Conservation (phyloP, 2,797 vertebrate species). For the Phoxinus dragarum region DNA sequence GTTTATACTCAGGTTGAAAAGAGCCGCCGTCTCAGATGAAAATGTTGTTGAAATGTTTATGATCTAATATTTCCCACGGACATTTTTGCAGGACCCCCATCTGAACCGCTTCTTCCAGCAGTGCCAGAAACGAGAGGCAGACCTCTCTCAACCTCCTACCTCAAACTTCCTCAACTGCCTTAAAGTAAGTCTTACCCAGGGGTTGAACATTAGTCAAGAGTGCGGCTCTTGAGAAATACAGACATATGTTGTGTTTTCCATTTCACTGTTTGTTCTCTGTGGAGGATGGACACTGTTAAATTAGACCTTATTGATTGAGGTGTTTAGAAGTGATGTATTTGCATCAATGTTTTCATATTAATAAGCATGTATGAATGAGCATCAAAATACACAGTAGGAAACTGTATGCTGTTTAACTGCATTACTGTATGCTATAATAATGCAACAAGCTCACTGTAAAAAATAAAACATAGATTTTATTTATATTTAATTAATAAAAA, state of each 20-base stretch:
- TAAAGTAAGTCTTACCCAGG: conserved; percentile 83
- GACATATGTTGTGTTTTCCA: not conserved
- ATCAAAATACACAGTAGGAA: not conserved
- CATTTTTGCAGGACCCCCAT: conserved; percentile 85
- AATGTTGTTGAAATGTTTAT: not conserved
- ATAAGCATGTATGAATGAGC: not conserved
- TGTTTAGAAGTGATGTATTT: not conserved
- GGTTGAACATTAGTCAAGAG: not conserved
- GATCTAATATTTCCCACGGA: not conserved
- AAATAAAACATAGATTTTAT: no score
- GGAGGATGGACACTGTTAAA: not conserved
- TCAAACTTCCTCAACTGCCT: conserved; percentile 90
- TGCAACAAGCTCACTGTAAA: not conserved
- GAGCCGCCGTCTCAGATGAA: not conserved
- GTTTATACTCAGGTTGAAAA: conserved; percentile 93
- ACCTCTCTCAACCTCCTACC: conserved; percentile 90
- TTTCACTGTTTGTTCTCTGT: not conserved
- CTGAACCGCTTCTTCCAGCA: conserved; percentile 95
- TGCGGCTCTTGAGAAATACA: no score
- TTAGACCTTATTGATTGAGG: not conserved
- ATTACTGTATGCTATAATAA: not conserved
- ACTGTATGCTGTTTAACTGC: not conserved
- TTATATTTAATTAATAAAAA: no score
- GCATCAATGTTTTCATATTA: not conserved
- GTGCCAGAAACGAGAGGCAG: conserved; percentile 94